phyloP scores from a whole-genome alignment of 1,140 invertebrate genomes.

The Aricia agestis region DNA sequence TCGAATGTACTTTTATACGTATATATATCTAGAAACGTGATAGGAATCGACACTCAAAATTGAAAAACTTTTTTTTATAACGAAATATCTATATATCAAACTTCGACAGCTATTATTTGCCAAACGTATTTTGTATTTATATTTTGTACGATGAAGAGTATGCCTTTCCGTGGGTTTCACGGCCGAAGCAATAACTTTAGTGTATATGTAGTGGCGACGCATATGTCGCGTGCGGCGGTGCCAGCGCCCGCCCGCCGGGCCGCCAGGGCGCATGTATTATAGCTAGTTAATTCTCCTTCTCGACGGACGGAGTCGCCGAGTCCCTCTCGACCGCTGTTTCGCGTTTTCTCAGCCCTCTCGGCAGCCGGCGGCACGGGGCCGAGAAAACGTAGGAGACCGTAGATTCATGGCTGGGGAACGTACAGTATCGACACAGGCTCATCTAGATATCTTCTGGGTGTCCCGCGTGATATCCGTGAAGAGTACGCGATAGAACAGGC shows the following conservation, averaged over 20 bases:
- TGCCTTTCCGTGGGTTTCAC: slow-evolving; percentile 25
- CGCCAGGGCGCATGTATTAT: slow-evolving; percentile 36
- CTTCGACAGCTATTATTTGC: neutral
- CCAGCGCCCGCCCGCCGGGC: slow-evolving; percentile 17
- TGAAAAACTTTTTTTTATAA: slow-evolving; percentile 3
- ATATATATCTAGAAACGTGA: neutral
- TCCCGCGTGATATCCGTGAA: slow-evolving; percentile 8
- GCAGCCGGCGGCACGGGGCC: neutral
- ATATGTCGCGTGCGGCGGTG: neutral
- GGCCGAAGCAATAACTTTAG: slow-evolving; percentile 22
- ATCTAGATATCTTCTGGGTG: neutral
- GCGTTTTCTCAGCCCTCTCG: slow-evolving; percentile 1
- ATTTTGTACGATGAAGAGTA: slow-evolving; percentile 18
- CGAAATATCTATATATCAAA: neutral
- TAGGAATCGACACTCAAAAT: slow-evolving; percentile 1
- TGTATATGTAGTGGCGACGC: neutral
- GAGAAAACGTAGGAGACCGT: slow-evolving; percentile 7
- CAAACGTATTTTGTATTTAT: neutral
- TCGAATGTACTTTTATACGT: slow-evolving; percentile 6
- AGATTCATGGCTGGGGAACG: neutral
- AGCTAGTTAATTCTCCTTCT: slow-evolving; percentile 43
- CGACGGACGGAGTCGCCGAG: slow-evolving; percentile 24
- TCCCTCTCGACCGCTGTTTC: slow-evolving; percentile 20
- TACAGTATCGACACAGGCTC: neutral
- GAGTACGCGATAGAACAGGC: neutral